phyloP scores from a whole-genome alignment of 2,888 invertebrate genomes.

The Helobdella robusta region DNA sequence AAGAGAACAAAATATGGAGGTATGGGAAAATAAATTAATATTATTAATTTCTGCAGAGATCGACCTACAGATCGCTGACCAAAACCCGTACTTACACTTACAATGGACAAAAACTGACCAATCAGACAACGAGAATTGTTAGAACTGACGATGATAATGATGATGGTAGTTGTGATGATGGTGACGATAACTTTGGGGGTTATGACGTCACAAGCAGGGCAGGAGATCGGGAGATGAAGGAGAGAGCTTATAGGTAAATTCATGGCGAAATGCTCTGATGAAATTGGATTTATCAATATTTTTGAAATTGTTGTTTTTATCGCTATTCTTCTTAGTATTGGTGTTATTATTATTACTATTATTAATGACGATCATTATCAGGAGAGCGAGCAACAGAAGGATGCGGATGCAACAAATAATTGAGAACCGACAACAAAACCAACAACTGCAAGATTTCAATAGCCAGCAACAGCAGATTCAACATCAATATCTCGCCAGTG shows the following conservation, averaged over 20 bases:
- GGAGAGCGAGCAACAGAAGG: slow-evolving; percentile 15
- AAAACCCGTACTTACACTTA: slow-evolving; percentile 25
- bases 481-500: not conserved
- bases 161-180: no score
- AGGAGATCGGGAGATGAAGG: not conserved
- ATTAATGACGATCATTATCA: not conserved
- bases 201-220: no score
- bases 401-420: slow-evolving; percentile 17
- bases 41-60: no score
- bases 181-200: no score
- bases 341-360: not conserved
- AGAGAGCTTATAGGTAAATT: not conserved
- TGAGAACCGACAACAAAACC: slow-evolving; percentile 5
- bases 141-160: no score
- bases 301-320: not conserved
- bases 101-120: slow-evolving; percentile 17
- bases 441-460: slow-evolving; percentile 9
- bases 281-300: no score
- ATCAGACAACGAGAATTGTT: slow-evolving; percentile 14
- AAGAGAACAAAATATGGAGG: no score
- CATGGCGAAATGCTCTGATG: not conserved
- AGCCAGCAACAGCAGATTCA: not conserved
- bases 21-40: no score
- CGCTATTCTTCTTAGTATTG: not conserved
- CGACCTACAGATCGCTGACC: slow-evolving; percentile 24